A percentile compares a stretch with the other conserved stretches of the same genome.
Conservation (phyloP, 2,113 vertebrate species). For the Polypterus senegalus region DNA sequence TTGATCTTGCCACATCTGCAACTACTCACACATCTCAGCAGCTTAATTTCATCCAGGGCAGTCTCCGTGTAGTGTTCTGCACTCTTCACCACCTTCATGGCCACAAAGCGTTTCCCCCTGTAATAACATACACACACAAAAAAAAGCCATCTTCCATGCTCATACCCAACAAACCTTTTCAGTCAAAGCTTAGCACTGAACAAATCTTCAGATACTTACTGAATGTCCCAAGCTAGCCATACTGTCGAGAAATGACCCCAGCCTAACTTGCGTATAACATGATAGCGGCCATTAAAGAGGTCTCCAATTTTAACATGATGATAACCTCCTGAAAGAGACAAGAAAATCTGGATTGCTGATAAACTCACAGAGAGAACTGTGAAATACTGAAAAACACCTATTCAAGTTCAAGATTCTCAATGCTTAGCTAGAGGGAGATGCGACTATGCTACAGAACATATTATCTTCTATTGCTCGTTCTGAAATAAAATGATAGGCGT, state of each 20-base stretch:
- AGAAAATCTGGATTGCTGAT: not conserved
- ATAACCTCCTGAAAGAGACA: constrained; percentile 64
- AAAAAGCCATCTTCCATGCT: not conserved
- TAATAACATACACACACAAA: constrained; percentile 14
- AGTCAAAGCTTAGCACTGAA: not conserved
- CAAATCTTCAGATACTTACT: constrained; percentile 52
- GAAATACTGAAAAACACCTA: no score
- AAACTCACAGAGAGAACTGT: no score
- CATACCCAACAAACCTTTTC: not conserved
- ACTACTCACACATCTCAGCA: constrained; percentile 76
- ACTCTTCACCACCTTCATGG: constrained; percentile 98
- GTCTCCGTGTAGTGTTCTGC: constrained; percentile 97
- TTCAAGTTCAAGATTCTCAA: no score
- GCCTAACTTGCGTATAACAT: constrained; percentile 91
- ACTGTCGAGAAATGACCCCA: constrained; percentile 98
- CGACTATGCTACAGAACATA: no score
- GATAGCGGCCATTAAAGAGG: constrained; percentile 81
- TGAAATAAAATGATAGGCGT: no score
- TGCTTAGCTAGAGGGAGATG: no score
- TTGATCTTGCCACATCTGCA: not conserved
- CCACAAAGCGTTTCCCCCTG: constrained; percentile 85
- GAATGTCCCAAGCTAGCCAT: constrained; percentile 96
- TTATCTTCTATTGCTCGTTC: no score
- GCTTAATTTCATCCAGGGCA: constrained; percentile 88
- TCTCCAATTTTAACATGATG: constrained; percentile 95